A percentile compares a stretch with the other conserved stretches of the same genome.
phyloP scores from a whole-genome alignment of 2,888 invertebrate genomes.

The Autographa pulchrina region DNA sequence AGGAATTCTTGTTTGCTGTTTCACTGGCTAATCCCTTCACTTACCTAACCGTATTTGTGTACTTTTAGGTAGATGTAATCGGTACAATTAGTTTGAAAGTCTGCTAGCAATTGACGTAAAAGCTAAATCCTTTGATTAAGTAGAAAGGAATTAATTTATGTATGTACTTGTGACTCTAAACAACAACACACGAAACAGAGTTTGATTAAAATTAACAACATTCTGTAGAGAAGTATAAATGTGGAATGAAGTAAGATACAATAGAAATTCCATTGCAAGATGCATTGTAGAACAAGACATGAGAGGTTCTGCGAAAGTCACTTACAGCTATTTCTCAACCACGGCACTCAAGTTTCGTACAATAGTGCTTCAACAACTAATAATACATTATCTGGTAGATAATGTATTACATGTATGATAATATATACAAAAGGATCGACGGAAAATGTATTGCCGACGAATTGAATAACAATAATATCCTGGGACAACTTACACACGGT shows the following conservation, averaged over 20 bases:
- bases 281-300: constrained; percentile 63
- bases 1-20: neutral
- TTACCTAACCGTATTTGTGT: neutral
- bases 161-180: too few relatives aligned
- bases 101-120: constrained; percentile 32
- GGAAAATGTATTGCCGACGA: too few relatives aligned
- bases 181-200: too few relatives aligned
- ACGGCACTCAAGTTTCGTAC: constrained; percentile 29
- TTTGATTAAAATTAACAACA: too few relatives aligned
- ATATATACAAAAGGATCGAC: too few relatives aligned
- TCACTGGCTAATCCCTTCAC: neutral
- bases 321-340: constrained; percentile 60
- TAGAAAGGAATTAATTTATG: too few relatives aligned
- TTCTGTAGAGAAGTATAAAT: too few relatives aligned
- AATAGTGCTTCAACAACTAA: constrained; percentile 8
- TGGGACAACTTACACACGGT: too few relatives aligned
- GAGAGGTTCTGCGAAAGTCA: constrained; percentile 50
- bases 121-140: constrained; percentile 61
- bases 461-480: too few relatives aligned
- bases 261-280: constrained; percentile 74
- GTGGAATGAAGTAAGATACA: neutral
- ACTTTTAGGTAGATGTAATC: too few relatives aligned
- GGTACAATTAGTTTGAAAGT: too few relatives aligned
- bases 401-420: too few relatives aligned
- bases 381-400: neutral